Evolutionary conservation across 2,797 vertebrate species (phyloP), one percentile per base, ranked within the genome.

Genomic region (Ispidina lecontei): DNA sequence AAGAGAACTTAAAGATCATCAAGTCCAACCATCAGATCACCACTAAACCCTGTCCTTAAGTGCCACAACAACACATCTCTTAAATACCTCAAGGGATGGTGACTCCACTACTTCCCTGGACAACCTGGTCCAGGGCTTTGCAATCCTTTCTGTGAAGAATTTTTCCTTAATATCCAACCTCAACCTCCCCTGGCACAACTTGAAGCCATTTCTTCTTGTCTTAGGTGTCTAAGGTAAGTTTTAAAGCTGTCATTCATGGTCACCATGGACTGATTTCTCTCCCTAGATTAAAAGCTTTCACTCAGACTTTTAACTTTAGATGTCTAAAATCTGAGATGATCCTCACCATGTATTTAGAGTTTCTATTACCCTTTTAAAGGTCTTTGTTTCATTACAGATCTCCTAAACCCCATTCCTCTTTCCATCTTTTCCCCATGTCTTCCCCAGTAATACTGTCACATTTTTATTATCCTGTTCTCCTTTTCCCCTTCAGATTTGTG

Each of bases 381-480:
- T 37, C 43, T 62, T 35, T 68, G 8, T 60, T 93, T 91, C 37
- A 21, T 58, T 51, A 59, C 7, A 68, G 33, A 31, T 74, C 90
- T 79, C 62, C 21, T 88, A 55, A 92, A 71, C 8, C 15, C 10
- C 1, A 0, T 76, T 91, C 26, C 65, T 85, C 62, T 87, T 71
- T 52, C 43, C 19, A 18, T 62, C 12, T 68, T 76, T 86, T 71
- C 11, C 18, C 10, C 47, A 33, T 78, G 33, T 58, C 71, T 92
- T 79, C 35, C 87, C 14, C 58, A 71, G 22, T 68, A 62, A 55
- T 62, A 47, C 37, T 73, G 58, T 92, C 74, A 58, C 15, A 39
- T 93, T 90, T 67, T 92, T 86, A 75, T 89, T 92, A 51, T 68
- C 29, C 25, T 84, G 1, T 73, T 93, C 55, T 39, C 52, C 44